These are phyloP conservation scores for Cavia aperea DNA, from an alignment of 2,113 vertebrate species.

Conservation along the genomic window DNA sequence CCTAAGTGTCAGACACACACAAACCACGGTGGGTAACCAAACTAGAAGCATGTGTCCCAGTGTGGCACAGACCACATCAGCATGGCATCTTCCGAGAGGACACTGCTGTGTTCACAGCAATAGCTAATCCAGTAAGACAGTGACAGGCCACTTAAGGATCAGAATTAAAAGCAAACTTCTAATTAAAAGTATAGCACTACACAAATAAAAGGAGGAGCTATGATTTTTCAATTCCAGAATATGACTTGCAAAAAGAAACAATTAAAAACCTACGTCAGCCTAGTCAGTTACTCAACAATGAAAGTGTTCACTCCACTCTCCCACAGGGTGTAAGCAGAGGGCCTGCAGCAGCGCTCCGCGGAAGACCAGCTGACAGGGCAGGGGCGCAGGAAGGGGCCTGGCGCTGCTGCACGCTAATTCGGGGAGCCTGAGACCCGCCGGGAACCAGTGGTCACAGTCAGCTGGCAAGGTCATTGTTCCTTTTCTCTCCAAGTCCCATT, in stretches of 20 bases:
- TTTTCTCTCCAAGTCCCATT: not conserved
- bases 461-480: not conserved
- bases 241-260: conserved; percentile 9
- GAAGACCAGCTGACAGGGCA: not conserved
- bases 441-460: conserved; percentile 7
- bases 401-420: accelerated
- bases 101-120: not conserved
- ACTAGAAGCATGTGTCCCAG: accelerated
- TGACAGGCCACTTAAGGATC: not conserved
- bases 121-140: not conserved
- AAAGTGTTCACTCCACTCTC: not conserved
- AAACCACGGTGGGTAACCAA: not conserved
- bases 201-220: not conserved
- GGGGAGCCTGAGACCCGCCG: not conserved
- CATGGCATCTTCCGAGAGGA: not conserved
- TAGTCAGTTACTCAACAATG: not conserved
- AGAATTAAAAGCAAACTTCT: not conserved
- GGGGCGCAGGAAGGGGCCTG: not conserved
- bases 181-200: not conserved
- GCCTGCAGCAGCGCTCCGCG: not conserved
- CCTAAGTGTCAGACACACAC: not conserved
- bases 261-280: not conserved
- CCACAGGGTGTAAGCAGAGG: not conserved
- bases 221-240: not conserved
- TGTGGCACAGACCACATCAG: accelerated